phyloP scores from a whole-genome alignment of 2,888 invertebrate species.

The Rhingia rostrata region DNA sequence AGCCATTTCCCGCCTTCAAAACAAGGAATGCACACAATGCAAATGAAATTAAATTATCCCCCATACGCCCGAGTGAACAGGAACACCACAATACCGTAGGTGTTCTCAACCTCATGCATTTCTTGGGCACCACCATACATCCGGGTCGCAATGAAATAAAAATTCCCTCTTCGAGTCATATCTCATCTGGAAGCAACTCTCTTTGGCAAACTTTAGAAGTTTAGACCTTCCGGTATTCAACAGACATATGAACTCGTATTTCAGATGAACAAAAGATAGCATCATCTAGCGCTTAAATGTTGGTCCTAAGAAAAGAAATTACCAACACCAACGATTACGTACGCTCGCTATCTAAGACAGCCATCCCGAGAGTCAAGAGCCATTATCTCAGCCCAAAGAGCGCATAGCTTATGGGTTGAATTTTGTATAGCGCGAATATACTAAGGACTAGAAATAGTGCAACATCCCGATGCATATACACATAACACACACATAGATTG shows the following conservation, averaged over 20 bases:
- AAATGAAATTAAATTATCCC: constrained; percentile 61
- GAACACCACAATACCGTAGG: constrained; percentile 2
- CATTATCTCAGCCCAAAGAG: constrained; percentile 61
- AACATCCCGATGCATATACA: constrained; percentile 5
- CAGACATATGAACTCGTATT: constrained; percentile 27
- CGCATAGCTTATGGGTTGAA: constrained; percentile 14
- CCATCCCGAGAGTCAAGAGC: constrained; percentile 58
- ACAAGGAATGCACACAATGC: constrained; percentile 19
- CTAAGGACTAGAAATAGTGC: constrained; percentile 16
- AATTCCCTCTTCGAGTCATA: constrained; percentile 46
- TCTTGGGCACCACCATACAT: constrained; percentile 28
- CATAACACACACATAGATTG: neutral
- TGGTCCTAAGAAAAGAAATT: constrained; percentile 29
- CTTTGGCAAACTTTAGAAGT: constrained; percentile 49
- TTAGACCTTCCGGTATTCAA: constrained; percentile 26
- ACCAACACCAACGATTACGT: neutral
- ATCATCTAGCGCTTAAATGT: constrained; percentile 34
- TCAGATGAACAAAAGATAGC: constrained; percentile 39
- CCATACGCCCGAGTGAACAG: constrained; percentile 60
- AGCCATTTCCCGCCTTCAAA: neutral
- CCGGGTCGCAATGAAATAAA: constrained; percentile 63
- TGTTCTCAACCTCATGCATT: neutral
- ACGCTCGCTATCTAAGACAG: constrained; percentile 44
- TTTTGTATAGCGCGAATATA: constrained; percentile 21
- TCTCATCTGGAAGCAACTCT: constrained; percentile 38